Conservation (phyloP, 2,113 vertebrate species). For the Catharus bicknelli region DNA sequence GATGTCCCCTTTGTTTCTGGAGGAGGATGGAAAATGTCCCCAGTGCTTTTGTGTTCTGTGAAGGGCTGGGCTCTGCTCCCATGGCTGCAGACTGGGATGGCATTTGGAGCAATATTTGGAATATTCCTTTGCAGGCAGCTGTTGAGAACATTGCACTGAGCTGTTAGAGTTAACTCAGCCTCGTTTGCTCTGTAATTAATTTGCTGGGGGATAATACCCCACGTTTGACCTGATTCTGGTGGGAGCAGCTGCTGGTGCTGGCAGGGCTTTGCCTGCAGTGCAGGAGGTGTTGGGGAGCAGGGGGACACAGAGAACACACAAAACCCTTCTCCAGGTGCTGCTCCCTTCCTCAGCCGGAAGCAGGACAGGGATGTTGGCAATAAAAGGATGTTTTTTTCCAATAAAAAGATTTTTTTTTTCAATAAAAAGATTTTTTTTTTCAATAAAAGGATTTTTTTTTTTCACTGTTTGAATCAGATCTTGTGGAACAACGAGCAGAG, state of each 20-base stretch:
- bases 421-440: not conserved
- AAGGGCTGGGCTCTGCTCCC: not conserved
- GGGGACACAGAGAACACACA: accelerated
- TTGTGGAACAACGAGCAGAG: not conserved
- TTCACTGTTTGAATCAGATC: not conserved
- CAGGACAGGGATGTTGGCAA: not conserved
- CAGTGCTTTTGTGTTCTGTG: accelerated
- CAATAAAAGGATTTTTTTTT: not conserved
- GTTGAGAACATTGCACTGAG: not conserved
- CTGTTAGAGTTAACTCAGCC: not conserved
- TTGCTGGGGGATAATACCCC: conserved; percentile 29
- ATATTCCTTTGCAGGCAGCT: not conserved
- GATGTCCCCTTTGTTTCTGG: not conserved
- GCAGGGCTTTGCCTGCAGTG: not conserved
- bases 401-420: not conserved
- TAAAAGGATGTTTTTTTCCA: not conserved
- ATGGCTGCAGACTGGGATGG: accelerated
- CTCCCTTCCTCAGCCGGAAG: not conserved
- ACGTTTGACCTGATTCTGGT: not conserved
- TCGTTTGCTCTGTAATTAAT: conserved; percentile 16
- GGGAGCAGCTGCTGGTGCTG: not conserved
- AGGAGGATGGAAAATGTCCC: not conserved
- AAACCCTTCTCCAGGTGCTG: not conserved
- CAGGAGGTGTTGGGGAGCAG: not conserved
- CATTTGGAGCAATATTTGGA: not conserved